Base-by-base conservation (phyloP, 2,888 invertebrate genomes). In the Mellilla xanthometata region DNA sequence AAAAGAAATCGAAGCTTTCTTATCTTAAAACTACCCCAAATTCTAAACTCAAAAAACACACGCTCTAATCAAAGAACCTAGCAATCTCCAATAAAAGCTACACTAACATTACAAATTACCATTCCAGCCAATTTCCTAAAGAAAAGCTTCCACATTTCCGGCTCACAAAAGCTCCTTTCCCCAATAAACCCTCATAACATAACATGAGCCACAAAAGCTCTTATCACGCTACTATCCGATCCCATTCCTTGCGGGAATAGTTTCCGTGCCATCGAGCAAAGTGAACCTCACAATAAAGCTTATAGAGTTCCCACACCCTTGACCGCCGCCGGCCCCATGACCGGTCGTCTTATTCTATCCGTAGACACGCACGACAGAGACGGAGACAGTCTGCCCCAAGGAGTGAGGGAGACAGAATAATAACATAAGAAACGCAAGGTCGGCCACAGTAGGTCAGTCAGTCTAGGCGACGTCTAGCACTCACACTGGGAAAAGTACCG, bases 351-450 rank as follows among this genome's bases (percentile, higher is more conserved):
- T 79, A 72, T 19, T 19, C 82, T 84, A 84, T 80, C 78, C 76
- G 76, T 81, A 84, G 81, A 68, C 68, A 75, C 72, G 76, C 64
- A 77, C 58, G 82, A 83, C 54, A 35, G 68, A 53, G 73, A 78
- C 43, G 51, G 56, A 28, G 9, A 46, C 24, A 61, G 55, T 57
- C 60, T 61, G 51, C 49, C 52, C 35, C 41, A 24, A 38, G 23
- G 78, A 39, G 65, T 11, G 76, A 85, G 61, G 28, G 79, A 60
- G 85, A 79, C 51, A 63, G 66, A 58, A 63, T 65, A 75, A 85
- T 67, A 88, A 87, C 88, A 87, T 84, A 87, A 88, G 88, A 86
- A 82, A 82, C 58, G 73, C 85, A 86, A 89, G 86, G 87, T 85
- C 85, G 75, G 58, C 82, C 82, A 73, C 85, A 87, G 79, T 89